Conservation (phyloP, 2,113 vertebrate genomes). For the Rhinichthys klamathensis region DNA sequence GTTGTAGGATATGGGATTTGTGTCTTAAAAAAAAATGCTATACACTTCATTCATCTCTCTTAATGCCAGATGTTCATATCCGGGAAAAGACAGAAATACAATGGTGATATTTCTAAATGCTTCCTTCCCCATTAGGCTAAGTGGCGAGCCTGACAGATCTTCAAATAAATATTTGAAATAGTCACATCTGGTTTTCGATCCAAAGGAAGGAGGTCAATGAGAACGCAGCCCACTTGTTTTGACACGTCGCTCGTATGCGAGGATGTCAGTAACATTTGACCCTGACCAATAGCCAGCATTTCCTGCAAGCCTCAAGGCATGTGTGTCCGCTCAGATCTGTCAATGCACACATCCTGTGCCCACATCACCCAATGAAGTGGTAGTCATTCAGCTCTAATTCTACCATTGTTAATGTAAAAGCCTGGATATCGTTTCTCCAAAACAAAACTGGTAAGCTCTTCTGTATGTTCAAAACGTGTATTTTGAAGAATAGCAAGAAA, state of each 20-base stretch:
- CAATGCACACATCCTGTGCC: slow-evolving; percentile 37
- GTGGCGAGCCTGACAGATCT: slow-evolving; percentile 30
- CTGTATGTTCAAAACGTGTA: neutral
- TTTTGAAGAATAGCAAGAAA: slow-evolving; percentile 8
- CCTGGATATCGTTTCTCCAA: neutral
- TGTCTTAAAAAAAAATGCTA: neutral
- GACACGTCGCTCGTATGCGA: neutral
- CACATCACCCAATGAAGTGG: slow-evolving; percentile 25
- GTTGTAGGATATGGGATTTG: slow-evolving; percentile 20
- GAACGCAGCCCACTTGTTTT: slow-evolving; percentile 10
- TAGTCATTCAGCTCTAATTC: slow-evolving; percentile 19
- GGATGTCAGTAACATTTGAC: slow-evolving; percentile 35
- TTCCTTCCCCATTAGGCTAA: slow-evolving; percentile 23
- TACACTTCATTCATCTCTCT: slow-evolving; percentile 35
- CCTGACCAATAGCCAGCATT: slow-evolving; percentile 34
- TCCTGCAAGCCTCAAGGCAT: slow-evolving; percentile 32
- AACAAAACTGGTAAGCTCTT: slow-evolving; percentile 28
- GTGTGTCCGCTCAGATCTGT: slow-evolving; percentile 39
- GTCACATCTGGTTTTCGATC: slow-evolving; percentile 24
- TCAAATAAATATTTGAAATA: slow-evolving; percentile 31
- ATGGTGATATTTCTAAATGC: slow-evolving; percentile 1
- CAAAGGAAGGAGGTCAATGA: slow-evolving; percentile 20
- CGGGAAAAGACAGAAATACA: slow-evolving; percentile 33
- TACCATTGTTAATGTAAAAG: neutral
- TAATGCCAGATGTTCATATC: slow-evolving; percentile 45